These are phyloP conservation scores for Calycopis cecrops DNA, from an alignment of 1,140 invertebrate species.

Conservation along the genomic window DNA sequence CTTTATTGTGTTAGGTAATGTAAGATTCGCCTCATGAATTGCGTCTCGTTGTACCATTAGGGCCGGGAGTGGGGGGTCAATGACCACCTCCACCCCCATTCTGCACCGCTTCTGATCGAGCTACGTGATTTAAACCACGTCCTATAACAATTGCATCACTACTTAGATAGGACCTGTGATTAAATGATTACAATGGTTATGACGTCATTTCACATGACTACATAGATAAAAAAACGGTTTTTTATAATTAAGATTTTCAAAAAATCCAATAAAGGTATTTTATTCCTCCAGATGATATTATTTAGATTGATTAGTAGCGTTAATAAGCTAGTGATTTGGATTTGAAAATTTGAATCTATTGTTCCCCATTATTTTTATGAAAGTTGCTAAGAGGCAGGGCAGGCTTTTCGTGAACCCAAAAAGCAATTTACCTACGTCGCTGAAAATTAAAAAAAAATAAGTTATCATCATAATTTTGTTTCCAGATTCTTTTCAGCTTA, in stretches of 20 bases:
- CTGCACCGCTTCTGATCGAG: constrained; percentile 30
- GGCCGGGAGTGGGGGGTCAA: constrained; percentile 43
- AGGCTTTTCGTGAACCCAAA: too few species aligned
- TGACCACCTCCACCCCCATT: constrained; percentile 48
- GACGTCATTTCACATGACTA: too few species aligned
- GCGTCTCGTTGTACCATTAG: constrained; percentile 58
- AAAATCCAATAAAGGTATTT: not conserved
- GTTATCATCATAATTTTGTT: too few species aligned
- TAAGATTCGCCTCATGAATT: constrained; percentile 36
- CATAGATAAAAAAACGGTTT: too few species aligned
- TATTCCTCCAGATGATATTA: not conserved
- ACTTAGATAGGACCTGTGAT: not conserved
- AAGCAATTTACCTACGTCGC: too few species aligned
- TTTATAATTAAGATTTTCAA: too few species aligned
- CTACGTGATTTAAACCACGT: constrained; percentile 51
- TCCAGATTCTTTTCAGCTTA: too few species aligned
- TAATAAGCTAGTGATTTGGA: not conserved
- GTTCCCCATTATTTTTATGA: too few species aligned
- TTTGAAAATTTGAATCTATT: too few species aligned
- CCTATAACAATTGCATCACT: constrained; percentile 38
- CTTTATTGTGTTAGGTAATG: constrained; percentile 28
- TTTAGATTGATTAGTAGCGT: not conserved
- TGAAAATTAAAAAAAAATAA: too few species aligned
- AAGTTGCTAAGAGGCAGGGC: too few species aligned
- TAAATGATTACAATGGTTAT: too few species aligned